A percentile compares a stretch with the other conserved stretches of the same genome.
Evolutionary conservation across 2,113 vertebrate genomes (phyloP).

Genomic region (Notothenia coriiceps): DNA sequence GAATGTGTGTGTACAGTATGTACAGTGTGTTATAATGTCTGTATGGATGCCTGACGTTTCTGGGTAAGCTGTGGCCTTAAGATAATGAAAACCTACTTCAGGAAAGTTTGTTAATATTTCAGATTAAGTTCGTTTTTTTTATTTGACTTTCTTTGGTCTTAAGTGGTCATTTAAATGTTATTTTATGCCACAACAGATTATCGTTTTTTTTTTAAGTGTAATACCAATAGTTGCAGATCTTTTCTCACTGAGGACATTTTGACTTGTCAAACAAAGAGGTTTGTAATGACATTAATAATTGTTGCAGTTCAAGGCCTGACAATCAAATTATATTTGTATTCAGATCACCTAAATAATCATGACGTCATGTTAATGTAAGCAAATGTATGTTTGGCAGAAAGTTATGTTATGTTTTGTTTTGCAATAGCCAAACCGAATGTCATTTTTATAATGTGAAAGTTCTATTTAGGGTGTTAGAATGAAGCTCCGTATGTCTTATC

Average conservation of each 20-base stretch:
- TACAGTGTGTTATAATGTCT: background rate
- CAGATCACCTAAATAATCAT: background rate
- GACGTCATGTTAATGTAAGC: background rate
- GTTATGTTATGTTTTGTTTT: background rate
- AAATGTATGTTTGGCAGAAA: background rate
- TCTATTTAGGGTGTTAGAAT: too few species aligned
- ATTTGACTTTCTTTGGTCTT: background rate
- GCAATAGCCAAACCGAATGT: background rate
- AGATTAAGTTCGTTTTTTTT: background rate
- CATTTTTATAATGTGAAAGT: too few species aligned
- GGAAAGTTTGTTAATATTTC: conserved; percentile 21
- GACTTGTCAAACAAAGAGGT: background rate
- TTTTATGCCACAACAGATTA: background rate
- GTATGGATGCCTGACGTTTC: background rate
- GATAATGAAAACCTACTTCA: background rate
- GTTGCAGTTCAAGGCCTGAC: too few species aligned
- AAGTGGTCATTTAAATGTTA: background rate
- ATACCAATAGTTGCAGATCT: background rate
- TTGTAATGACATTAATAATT: background rate
- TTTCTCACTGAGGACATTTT: background rate
- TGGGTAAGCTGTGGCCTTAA: conserved; percentile 35
- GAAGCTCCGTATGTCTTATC: too few species aligned
- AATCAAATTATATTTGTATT: background rate
- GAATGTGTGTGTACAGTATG: conserved; percentile 31
- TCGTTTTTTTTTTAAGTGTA: background rate